These are phyloP conservation scores for Trialeurodes vaporariorum DNA, from an alignment of 1,140 invertebrate genomes.

Conservation along the genomic window DNA sequence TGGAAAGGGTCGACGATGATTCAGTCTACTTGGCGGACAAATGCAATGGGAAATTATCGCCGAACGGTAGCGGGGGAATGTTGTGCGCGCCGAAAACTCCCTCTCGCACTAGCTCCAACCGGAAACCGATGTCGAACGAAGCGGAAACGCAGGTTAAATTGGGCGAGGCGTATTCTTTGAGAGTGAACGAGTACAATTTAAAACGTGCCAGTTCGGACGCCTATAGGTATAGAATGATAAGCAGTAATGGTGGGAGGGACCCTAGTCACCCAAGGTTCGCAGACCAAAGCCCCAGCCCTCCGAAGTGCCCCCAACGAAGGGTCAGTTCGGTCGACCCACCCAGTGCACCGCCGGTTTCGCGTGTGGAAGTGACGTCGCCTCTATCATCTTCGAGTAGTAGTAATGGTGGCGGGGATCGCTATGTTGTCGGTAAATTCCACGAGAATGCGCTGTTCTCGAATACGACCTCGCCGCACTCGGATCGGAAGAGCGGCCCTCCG, in stretches of 20 bases:
- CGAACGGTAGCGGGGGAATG: not conserved
- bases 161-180: too few relatives aligned
- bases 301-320: conserved; percentile 24
- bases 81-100: not conserved
- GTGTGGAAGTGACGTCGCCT: conserved; percentile 33
- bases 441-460: conserved; percentile 13
- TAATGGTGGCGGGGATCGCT: not conserved
- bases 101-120: not conserved
- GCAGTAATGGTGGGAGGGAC: conserved; percentile 28
- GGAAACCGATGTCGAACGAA: too few relatives aligned
- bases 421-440: conserved; percentile 9
- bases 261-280: too few relatives aligned
- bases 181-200: not conserved
- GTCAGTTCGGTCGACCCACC: conserved; percentile 32
- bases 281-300: too few relatives aligned
- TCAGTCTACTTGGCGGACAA: not conserved
- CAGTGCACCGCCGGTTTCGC: conserved; percentile 30
- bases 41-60: not conserved
- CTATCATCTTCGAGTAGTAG: not conserved
- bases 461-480: conserved; percentile 8
- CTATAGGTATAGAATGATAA: not conserved
- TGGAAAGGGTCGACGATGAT: conserved; percentile 25
- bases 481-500: conserved; percentile 12
- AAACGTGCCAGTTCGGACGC: not conserved
- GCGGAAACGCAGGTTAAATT: too few relatives aligned